A percentile compares a stretch with the other conserved stretches of the same genome.
phyloP scores from a whole-genome alignment of 2,113 vertebrate species.

The Heterocephalus glaber region DNA sequence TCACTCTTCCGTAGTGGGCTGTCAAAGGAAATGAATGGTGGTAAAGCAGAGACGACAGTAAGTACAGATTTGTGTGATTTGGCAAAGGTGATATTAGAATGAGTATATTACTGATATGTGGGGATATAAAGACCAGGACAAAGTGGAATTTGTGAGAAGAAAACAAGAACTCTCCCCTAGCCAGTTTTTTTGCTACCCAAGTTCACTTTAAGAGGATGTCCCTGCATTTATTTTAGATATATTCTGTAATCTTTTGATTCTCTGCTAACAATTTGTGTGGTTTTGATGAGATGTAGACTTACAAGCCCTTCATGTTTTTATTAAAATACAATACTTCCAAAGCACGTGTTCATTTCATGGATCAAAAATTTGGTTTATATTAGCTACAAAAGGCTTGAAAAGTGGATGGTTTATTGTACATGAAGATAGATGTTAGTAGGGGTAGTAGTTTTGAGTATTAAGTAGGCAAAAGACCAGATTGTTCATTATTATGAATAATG shows the following conservation, averaged over 20 bases:
- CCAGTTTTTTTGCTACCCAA: not conserved
- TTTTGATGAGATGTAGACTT: constrained; percentile 65
- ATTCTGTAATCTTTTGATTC: constrained; percentile 63
- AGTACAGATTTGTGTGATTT: not conserved
- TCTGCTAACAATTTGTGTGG: constrained; percentile 37
- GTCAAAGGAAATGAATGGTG: constrained; percentile 4
- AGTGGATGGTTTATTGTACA: not conserved
- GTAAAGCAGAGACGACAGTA: not conserved
- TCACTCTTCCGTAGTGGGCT: not conserved
- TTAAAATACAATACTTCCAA: constrained; percentile 67
- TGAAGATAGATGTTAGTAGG: not conserved
- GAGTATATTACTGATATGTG: not conserved
- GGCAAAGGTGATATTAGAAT: not conserved
- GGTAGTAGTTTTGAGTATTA: constrained; percentile 40
- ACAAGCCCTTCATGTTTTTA: constrained; percentile 60
- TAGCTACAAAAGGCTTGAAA: not conserved
- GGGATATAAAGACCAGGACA: not conserved
- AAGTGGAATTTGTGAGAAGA: not conserved
- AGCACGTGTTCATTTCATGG: constrained; percentile 13
- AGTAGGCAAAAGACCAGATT: not conserved
- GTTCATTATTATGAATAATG: not conserved
- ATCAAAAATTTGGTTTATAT: constrained; percentile 43
- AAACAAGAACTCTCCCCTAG: not conserved
- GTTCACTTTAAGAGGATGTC: constrained; percentile 42
- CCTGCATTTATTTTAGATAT: constrained; percentile 33